Percentiles rank a stretch among this genome's conserved stretches.
Evolutionary conservation across 2,797 vertebrate species (phyloP).

Genomic region (Acrossocheilus fasciatus): DNA sequence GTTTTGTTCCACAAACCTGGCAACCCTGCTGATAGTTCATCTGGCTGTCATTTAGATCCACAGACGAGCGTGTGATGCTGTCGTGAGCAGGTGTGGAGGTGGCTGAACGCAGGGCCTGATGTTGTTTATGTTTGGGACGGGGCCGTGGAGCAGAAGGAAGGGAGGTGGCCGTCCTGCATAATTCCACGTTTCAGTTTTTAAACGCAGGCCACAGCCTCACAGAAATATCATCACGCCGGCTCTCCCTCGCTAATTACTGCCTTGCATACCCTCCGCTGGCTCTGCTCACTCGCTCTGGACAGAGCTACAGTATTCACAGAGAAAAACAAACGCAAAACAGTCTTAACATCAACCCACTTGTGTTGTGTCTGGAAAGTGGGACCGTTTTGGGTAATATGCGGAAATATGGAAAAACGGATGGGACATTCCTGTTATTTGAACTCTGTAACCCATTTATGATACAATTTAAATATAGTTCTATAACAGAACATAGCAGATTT

Average conservation of each 20-base stretch:
- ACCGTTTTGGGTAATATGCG: background rate
- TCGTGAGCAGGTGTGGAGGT: conserved; percentile 22
- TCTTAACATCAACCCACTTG: conserved; percentile 19
- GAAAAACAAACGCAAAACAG: conserved; percentile 21
- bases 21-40: background rate
- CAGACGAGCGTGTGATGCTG: background rate
- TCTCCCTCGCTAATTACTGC: conserved; percentile 80
- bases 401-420: background rate
- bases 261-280: conserved; percentile 72
- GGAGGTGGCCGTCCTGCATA: conserved; percentile 75
- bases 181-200: conserved; percentile 85
- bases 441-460: background rate
- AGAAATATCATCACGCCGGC: conserved; percentile 80
- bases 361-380: conserved; percentile 28
- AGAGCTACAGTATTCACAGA: conserved; percentile 14
- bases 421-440: background rate
- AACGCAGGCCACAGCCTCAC: conserved; percentile 78
- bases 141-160: conserved; percentile 73
- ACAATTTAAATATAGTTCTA: background rate
- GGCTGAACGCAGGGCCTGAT: conserved; percentile 40
- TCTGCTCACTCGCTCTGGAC: conserved; percentile 58
- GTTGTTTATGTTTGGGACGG: conserved; percentile 74
- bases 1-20: background rate
- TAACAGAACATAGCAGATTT: background rate
- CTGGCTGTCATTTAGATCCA: background rate